These are phyloP conservation scores for Pyrochroa serraticornis DNA, from an alignment of 2,888 invertebrate genomes.

Conservation along the genomic window DNA sequence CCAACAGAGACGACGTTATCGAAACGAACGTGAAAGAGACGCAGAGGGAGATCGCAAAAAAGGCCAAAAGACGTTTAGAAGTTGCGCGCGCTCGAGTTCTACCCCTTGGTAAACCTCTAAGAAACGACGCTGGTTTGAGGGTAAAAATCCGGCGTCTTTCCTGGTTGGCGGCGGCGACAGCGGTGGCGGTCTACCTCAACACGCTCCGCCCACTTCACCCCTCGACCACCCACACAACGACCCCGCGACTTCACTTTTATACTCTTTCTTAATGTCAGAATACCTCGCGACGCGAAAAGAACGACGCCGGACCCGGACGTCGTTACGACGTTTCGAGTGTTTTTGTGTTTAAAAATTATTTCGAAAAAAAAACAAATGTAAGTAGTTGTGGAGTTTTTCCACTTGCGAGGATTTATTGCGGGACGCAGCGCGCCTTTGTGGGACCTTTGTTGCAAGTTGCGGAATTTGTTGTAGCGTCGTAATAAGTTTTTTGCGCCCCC, in stretches of 20 bases:
- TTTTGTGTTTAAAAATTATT: neutral
- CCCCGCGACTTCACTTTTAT: slow-evolving; percentile 55
- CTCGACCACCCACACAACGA: slow-evolving; percentile 47
- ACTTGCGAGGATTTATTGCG: no score
- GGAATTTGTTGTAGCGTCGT: slow-evolving; percentile 27
- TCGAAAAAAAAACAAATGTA: no score
- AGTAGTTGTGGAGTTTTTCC: no score
- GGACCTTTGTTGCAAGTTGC: no score
- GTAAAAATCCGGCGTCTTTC: slow-evolving; percentile 62
- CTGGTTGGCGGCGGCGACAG: slow-evolving; percentile 60
- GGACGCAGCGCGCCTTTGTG: no score
- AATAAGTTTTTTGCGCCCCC: slow-evolving; percentile 45
- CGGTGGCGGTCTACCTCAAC: slow-evolving; percentile 62
- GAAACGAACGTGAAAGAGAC: slow-evolving; percentile 34
- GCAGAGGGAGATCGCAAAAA: slow-evolving; percentile 40
- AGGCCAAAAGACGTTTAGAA: slow-evolving; percentile 54
- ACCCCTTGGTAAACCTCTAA: slow-evolving; percentile 60
- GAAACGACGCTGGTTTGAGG: slow-evolving; percentile 61
- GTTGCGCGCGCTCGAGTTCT: slow-evolving; percentile 55
- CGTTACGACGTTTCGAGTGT: slow-evolving; percentile 2
- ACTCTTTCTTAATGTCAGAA: slow-evolving; percentile 59
- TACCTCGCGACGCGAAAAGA: slow-evolving; percentile 57
- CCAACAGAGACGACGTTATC: slow-evolving; percentile 28
- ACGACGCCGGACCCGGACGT: slow-evolving; percentile 36
- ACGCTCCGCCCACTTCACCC: slow-evolving; percentile 57